Evolutionary conservation across 2,113 vertebrate species (phyloP).

Genomic region (Sigmodon hispidus): DNA sequence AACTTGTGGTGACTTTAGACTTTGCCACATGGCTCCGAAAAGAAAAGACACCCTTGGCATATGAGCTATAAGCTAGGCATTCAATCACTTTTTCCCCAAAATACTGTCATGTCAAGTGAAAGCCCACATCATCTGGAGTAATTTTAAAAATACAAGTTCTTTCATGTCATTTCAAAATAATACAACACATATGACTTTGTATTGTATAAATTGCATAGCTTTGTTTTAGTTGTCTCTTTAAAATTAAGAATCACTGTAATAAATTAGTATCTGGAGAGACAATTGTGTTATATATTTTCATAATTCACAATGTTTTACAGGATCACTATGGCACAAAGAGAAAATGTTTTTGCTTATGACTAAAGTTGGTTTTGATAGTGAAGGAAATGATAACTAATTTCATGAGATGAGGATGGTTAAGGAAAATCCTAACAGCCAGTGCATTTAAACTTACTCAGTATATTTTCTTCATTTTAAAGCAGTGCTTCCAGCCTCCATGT

Average conservation of each 20-base stretch:
- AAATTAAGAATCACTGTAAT: background rate
- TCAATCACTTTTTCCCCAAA: slow-evolving; percentile 37
- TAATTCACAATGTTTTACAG: background rate
- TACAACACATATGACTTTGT: background rate
- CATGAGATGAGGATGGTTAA: background rate
- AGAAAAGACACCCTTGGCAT: background rate
- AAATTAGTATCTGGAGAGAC: background rate
- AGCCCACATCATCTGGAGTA: background rate
- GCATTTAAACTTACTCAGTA: background rate
- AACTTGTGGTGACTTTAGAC: background rate
- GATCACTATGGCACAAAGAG: background rate
- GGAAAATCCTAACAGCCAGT: background rate
- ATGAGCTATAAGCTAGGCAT: background rate
- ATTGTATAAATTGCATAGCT: background rate
- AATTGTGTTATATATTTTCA: background rate
- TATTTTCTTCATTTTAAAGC: background rate
- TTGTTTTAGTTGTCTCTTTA: background rate
- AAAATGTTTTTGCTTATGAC: background rate
- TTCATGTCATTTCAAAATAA: background rate
- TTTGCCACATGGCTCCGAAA: background rate
- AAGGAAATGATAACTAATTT: background rate
- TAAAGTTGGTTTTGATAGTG: background rate
- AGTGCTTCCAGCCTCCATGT: background rate
- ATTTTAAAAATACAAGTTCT: background rate
- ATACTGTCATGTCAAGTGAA: background rate